These are phyloP conservation scores for Phalera bucephala DNA, from an alignment of 2,888 invertebrate genomes.

Conservation along the genomic window DNA sequence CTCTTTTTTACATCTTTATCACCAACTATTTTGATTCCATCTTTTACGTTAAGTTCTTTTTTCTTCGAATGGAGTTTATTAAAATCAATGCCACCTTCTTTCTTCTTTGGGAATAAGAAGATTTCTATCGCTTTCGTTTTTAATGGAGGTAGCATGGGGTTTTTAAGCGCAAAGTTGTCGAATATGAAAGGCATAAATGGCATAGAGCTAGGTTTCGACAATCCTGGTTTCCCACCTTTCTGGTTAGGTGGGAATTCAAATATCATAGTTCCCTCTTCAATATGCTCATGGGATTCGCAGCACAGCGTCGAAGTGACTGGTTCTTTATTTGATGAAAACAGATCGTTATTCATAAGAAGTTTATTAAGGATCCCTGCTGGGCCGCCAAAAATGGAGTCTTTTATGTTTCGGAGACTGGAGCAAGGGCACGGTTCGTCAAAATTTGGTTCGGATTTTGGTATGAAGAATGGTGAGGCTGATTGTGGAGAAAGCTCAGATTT, in stretches of 20 bases:
- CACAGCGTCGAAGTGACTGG: constrained; percentile 49
- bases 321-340: constrained; percentile 52
- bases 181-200: constrained; percentile 43
- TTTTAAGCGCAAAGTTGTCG: constrained; percentile 39
- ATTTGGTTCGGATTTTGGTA: constrained; percentile 29
- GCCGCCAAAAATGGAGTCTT: constrained; percentile 37
- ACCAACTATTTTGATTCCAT: constrained; percentile 54
- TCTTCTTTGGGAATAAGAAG: constrained; percentile 61
- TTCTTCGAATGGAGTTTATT: constrained; percentile 29
- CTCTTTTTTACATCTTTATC: constrained; percentile 50
- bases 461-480: constrained; percentile 4
- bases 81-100: constrained; percentile 32
- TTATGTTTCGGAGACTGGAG: constrained; percentile 39
- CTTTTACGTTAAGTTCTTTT: constrained; percentile 34
- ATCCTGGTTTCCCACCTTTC: constrained; percentile 10
- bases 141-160: constrained; percentile 24
- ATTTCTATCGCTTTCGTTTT: constrained; percentile 62
- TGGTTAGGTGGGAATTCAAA: constrained; percentile 53
- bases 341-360: constrained; percentile 53
- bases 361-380: constrained; percentile 56
- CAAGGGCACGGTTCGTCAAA: constrained; percentile 58
- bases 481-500: constrained; percentile 15
- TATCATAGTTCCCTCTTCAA: constrained; percentile 54
- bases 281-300: constrained; percentile 64
- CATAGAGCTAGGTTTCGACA: constrained; percentile 16